Evolutionary conservation across 2,888 invertebrate genomes (phyloP).

Genomic region (Nomada ferruginata): DNA sequence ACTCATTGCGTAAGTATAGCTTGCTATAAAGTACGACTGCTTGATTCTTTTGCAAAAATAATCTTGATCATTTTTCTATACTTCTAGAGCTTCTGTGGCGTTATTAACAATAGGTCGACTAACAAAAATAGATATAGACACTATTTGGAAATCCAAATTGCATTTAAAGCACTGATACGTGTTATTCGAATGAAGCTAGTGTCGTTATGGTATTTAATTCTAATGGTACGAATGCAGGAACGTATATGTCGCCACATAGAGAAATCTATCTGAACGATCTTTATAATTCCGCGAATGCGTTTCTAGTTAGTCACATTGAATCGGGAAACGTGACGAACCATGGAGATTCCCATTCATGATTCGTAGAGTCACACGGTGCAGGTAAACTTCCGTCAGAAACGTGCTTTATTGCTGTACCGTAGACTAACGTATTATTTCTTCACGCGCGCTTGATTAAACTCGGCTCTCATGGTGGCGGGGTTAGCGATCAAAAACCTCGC

Average conservation of each 20-base stretch:
- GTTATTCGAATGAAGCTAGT: too few relatives aligned
- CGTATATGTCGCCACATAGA: not conserved
- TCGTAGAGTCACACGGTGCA: constrained; percentile 16
- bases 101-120: too few relatives aligned
- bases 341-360: constrained; percentile 45
- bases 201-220: not conserved
- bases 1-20: too few relatives aligned
- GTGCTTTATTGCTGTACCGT: constrained; percentile 29
- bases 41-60: too few relatives aligned
- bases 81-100: too few relatives aligned
- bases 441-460: constrained; percentile 55
- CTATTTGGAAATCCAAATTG: too few relatives aligned
- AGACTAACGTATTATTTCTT: constrained; percentile 43
- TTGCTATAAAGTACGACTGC: too few relatives aligned
- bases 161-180: too few relatives aligned
- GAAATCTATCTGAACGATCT: not conserved
- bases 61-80: too few relatives aligned
- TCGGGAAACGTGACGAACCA: constrained; percentile 31
- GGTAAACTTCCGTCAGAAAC: constrained; percentile 37
- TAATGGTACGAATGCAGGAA: not conserved
- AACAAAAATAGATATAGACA: too few relatives aligned
- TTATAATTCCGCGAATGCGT: constrained; percentile 21
- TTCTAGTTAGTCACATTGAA: constrained; percentile 1
- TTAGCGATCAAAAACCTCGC: constrained; percentile 65
- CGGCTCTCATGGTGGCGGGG: constrained; percentile 36